phyloP scores from a whole-genome alignment of 92 coral and sea anemone genomes.

The Palythoa grandis region DNA sequence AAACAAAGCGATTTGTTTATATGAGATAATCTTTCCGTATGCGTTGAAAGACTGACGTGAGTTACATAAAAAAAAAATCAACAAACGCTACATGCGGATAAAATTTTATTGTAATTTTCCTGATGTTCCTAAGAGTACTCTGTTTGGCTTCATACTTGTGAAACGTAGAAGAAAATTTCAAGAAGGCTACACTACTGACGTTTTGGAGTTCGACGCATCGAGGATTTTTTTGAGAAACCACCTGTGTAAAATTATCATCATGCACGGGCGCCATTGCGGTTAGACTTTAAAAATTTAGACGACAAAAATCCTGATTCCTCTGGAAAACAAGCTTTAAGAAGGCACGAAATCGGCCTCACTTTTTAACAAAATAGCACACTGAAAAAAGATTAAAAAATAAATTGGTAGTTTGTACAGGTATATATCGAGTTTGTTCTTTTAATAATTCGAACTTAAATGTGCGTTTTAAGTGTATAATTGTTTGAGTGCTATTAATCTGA shows the following conservation, averaged over 20 bases:
- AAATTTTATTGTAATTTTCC: background rate
- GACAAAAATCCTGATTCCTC: slow-evolving; percentile 3
- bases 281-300: slow-evolving; percentile 21
- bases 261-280: slow-evolving; percentile 23
- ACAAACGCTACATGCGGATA: background rate
- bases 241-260: slow-evolving; percentile 27
- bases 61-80: background rate
- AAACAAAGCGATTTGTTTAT: slow-evolving; percentile 36
- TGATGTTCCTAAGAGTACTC: background rate
- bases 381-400: background rate
- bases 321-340: slow-evolving; percentile 3
- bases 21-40: background rate
- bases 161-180: background rate
- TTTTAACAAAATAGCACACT: background rate
- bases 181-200: background rate
- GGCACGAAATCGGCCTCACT: slow-evolving; percentile 2
- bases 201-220: background rate
- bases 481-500: background rate
- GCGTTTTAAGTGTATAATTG: background rate
- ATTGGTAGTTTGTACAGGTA: background rate
- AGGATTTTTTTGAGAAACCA: background rate
- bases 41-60: background rate
- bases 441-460: slow-evolving; percentile 32
- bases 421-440: slow-evolving; percentile 5
- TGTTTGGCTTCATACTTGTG: background rate